Base-by-base conservation (phyloP, 2,113 vertebrate genomes). In the Marmota flaviventris region DNA sequence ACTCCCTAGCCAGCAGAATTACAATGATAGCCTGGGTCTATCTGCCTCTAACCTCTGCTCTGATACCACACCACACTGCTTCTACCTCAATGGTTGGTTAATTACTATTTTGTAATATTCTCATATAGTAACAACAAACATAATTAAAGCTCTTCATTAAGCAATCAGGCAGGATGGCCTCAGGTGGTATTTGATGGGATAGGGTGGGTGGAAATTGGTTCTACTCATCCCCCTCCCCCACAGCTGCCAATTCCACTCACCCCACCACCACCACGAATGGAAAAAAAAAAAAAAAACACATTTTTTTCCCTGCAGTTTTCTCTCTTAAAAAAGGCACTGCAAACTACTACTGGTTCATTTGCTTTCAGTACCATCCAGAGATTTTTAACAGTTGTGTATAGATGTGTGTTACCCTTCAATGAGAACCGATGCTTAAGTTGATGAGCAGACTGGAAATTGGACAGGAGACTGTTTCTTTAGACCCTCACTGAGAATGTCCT, bases 31-130 rank as follows among this genome's bases (percentile, higher is more conserved):
- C n/a, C 92, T 27, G 25, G 25, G 13, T 20, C 58, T n/a, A 22
- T 12, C 27, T 20, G 34, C 42, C 70, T 79, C 67, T 67, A 25
- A 10, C 53, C 7, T 10, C 37, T 12, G 29, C 27, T 39, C 42
- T 18, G 34, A 45, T 45, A 14, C 5, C 10, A 51, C 0, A 16
- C 45, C 1, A 0, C 4, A 6, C 7, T 13, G 11, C 18, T 11
- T 65, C 48, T 3, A 1, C 29, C 34, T 67, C 9, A 6, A 4
- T 8, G 20, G 32, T 17, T 34, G 12, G 25, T 32, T 81, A 70
- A 56, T 65, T 48, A 18, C 42, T 58, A 5, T 32, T 27, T 22
- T 65, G 22, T 11, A 7, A 65, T 29, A 22, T 42, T 72, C 63
- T 73, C 34, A 1, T 1, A 4, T n/a, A 16, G 10, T 67, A 13